Base-by-base conservation (phyloP, 1,140 invertebrate species). In the Caenorhabditis latens region DNA sequence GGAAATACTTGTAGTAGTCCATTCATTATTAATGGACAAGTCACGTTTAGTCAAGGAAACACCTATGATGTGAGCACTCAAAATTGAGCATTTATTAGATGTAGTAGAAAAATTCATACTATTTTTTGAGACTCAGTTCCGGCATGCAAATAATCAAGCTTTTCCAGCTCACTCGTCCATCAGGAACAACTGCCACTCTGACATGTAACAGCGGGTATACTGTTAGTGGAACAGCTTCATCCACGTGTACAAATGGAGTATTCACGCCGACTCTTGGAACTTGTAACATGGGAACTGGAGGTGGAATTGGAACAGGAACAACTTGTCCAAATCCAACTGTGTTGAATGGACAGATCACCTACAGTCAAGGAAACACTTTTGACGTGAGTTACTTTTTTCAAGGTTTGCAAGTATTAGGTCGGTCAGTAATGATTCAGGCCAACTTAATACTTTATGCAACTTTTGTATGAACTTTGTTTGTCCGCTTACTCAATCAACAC, bases 31-130 rank as follows among this genome's bases (percentile, higher is more conserved):
- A 79, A 79, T 32, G 71, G 71, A 50, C 21, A 53, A 11, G n/a
- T 79, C 46, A 79, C 46, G 24, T 79, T 43, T 11, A 79, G 71
- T 50, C 46, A 21, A 50, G 71, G 71, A 79, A 79, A 50, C 46
- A 79, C 71, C 14, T 79, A 53, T 24, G 71, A 79, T 50, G 71
- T 79, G n/a, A 79, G 71, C 46, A 79, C 55, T 53, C 50, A 53
- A 53, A 53, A 53, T 16, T 53, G 1, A 53, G 50, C 4, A 53
- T 16, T 16, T 53, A 53, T 16, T 4, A 4, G 16, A 53, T 13
- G 16, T 16, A 13, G 14, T n/a, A n/a, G 55, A n/a, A n/a, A 7
- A 4, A 53, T 53, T 53, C 50, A 16, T n/a, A 19, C n/a, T 2
- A 32, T 32, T 32, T 2, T 0, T 32, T 32, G 32, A 32, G 32